Evolutionary conservation across 1,140 invertebrate species (phyloP).

Genomic region (Eumeta japonica): DNA sequence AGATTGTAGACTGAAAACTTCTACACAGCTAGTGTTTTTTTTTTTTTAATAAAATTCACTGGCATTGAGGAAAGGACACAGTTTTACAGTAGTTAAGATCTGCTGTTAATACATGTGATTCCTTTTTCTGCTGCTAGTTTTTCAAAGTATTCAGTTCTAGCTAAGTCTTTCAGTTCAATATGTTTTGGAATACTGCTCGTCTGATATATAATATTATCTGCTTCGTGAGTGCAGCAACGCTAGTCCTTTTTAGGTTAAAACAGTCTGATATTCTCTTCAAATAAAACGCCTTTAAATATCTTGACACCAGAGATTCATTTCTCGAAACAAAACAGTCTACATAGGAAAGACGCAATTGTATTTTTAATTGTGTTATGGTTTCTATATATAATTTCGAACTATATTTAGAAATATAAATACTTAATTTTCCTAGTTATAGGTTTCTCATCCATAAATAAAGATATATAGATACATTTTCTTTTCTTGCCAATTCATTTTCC

Average conservation of each 20-base stretch:
- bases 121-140: slow-evolving; percentile 11
- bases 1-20: slow-evolving; percentile 51
- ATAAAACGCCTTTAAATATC: slow-evolving; percentile 10
- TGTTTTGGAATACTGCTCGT: slow-evolving; percentile 10
- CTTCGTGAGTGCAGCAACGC: slow-evolving; percentile 13
- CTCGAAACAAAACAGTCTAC: no score
- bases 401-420: no score
- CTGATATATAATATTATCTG: slow-evolving; percentile 11
- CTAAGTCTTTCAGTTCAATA: slow-evolving; percentile 11
- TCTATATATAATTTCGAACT: no score
- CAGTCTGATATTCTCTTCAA: slow-evolving; percentile 11
- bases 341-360: no score
- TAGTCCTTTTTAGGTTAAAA: slow-evolving; percentile 22
- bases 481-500: no score
- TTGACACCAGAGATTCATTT: no score
- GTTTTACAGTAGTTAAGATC: slow-evolving; percentile 42
- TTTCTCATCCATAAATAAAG: no score
- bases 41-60: slow-evolving; percentile 46
- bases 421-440: no score
- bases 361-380: no score
- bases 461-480: no score
- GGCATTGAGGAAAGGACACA: slow-evolving; percentile 32
- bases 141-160: slow-evolving; percentile 10
- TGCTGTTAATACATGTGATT: slow-evolving; percentile 21
- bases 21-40: slow-evolving; percentile 38